These are phyloP conservation scores for Condylostylus longicornis DNA, from an alignment of 1,140 invertebrate species.

Conservation along the genomic window DNA sequence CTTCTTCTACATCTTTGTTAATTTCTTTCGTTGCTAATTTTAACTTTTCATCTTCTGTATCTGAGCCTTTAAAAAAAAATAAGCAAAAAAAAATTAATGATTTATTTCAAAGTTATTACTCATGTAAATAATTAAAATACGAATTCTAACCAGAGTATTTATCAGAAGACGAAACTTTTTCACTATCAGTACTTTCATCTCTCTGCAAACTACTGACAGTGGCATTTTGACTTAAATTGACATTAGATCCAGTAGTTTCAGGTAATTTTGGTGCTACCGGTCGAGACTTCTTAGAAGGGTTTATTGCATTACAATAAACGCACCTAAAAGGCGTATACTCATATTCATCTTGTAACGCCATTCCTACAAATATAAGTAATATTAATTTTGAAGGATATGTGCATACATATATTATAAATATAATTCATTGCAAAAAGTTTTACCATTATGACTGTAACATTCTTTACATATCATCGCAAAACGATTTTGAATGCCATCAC, in stretches of 20 bases:
- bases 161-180: no score
- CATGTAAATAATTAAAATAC: no score
- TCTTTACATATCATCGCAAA: conserved; percentile 87
- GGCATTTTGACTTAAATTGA: no score
- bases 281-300: conserved; percentile 67
- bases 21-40: no score
- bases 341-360: conserved; percentile 93
- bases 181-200: not conserved
- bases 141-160: no score
- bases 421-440: conserved; percentile 1
- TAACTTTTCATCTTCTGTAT: no score
- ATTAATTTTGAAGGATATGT: not conserved
- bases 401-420: not conserved
- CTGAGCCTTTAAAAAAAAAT: no score
- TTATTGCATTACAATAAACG: conserved; percentile 72
- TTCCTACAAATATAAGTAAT: conserved; percentile 39
- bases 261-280: conserved; percentile 48
- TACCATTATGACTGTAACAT: conserved; percentile 83
- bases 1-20: no score
- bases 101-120: no score
- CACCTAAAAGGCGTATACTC: conserved; percentile 83
- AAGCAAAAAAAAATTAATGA: no score
- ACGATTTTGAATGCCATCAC: conserved; percentile 86
- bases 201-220: not conserved
- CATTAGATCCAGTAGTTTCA: no score